Percentiles rank a stretch among this genome's conserved stretches.
These are phyloP conservation scores for Parotia lawesii DNA, from an alignment of 2,113 vertebrate genomes.

Conservation along the genomic window DNA sequence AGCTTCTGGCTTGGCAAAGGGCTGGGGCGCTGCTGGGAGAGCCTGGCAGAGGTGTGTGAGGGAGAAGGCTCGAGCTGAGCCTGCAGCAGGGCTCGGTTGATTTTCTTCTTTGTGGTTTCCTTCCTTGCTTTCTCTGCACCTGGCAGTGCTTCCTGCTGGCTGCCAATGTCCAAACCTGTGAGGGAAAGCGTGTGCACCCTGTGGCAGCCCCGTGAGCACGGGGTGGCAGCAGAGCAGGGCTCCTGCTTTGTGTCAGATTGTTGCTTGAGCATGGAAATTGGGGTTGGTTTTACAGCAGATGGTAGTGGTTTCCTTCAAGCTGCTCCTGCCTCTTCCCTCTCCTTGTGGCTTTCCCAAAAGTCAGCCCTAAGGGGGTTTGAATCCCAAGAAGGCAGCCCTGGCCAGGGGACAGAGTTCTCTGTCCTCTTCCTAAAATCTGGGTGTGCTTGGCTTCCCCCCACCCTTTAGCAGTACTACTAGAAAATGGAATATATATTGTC, in stretches of 20 bases:
- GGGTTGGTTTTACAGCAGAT: background rate
- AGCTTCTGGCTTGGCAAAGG: background rate
- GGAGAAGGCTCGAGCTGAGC: background rate
- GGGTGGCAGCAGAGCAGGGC: background rate
- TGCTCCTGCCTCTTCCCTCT: background rate
- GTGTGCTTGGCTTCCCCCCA: background rate
- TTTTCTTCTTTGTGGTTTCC: background rate
- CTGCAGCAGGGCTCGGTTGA: background rate
- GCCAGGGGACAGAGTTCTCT: background rate
- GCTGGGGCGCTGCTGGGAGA: background rate
- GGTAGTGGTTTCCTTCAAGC: background rate
- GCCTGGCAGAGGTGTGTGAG: background rate
- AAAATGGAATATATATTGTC: background rate
- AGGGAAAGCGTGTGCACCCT: background rate
- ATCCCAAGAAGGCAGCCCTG: background rate
- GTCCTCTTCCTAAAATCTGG: background rate
- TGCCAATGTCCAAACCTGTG: background rate
- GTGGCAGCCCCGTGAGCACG: rapidly evolving
- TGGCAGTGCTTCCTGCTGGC: background rate
- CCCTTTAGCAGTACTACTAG: background rate
- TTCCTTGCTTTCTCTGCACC: conserved; percentile 7
- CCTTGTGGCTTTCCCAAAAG: background rate
- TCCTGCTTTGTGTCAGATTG: background rate
- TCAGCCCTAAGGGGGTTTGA: rapidly evolving
- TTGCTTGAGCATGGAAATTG: background rate